Percentiles rank a stretch among this genome's conserved stretches.
phyloP scores from a whole-genome alignment of 2,797 vertebrate species.

The Paguma larvata region DNA sequence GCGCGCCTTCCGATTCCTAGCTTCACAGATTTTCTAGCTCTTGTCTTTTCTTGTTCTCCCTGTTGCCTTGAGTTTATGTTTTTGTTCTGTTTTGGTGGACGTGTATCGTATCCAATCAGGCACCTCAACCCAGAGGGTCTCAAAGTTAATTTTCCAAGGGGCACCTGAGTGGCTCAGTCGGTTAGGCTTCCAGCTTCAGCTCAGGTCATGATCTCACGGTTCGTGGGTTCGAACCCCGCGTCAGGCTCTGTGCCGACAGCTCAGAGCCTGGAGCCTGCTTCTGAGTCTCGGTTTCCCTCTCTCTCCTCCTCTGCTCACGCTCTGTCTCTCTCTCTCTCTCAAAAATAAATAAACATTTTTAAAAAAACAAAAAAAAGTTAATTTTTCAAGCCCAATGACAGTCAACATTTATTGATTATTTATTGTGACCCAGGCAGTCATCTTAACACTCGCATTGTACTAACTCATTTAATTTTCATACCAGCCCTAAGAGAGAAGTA shows the following conservation, averaged over 20 bases:
- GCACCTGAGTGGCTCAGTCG: no score
- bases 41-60: not conserved
- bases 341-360: no score
- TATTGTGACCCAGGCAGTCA: not conserved
- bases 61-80: not conserved
- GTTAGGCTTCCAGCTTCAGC: no score
- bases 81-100: not conserved
- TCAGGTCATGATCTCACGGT: no score
- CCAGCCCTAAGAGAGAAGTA: not conserved
- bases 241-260: no score
- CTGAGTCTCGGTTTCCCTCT: no score
- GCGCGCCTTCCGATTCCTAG: not conserved
- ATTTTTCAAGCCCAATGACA: conserved; percentile 20
- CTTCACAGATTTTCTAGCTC: not conserved
- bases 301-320: no score
- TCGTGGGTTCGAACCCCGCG: no score
- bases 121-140: not conserved
- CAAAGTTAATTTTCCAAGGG: not conserved
- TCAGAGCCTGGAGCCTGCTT: no score
- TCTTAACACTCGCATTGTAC: not conserved
- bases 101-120: not conserved
- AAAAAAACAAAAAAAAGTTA: not conserved
- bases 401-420: not conserved
- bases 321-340: no score
- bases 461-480: not conserved